Evolutionary conservation across 1,140 invertebrate genomes (phyloP), one percentile per base, ranked within the genome.

Genomic region (Conus ventricosus): DNA sequence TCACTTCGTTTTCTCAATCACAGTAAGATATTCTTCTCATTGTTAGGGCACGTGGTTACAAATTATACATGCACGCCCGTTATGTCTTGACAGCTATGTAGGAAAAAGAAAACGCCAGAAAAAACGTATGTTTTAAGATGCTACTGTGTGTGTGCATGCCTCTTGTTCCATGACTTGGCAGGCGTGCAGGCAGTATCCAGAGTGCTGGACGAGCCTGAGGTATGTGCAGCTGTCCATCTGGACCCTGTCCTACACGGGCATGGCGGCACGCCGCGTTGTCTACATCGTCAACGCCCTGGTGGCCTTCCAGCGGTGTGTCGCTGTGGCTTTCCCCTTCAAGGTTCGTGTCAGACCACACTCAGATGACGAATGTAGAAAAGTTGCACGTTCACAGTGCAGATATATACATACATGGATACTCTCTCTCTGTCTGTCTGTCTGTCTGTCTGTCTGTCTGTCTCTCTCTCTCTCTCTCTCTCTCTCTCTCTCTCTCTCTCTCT

Each of bases 171-270:
- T n/a, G n/a, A n/a, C n/a, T n/a, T n/a, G n/a, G n/a, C n/a, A 84
- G 82, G 4, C 27, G 55, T 84, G 54, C 82, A 84, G 54, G 25
- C 6, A n/a, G n/a, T 23, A 53, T 10, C 20, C 20, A 6, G 82
- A 63, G 55, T 84, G 82, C n/a, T 60, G 25, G 53, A 23, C 11
- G 4, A 60, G 57, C 25, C 82, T 84, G 82, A 60, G 5, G 23
- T 84, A 84, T 55, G 51, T 53, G 57, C 82, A 63, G 82, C 1
- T 63, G 23, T 84, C 82, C 57, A 84, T 84, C 82, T 84, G 82
- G 82, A 39, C 6, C 8, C 57, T 84, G 55, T 63, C 55, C 82
- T 84, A 84, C 82, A 84, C 82, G n/a, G 82, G 82, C 27, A 63
- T 84, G 82, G 8, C 27, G 20, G 54, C 82, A 20, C 82, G 82